phyloP scores from a whole-genome alignment of 2,888 invertebrate species.

The Trissonchulus latispiculum region DNA sequence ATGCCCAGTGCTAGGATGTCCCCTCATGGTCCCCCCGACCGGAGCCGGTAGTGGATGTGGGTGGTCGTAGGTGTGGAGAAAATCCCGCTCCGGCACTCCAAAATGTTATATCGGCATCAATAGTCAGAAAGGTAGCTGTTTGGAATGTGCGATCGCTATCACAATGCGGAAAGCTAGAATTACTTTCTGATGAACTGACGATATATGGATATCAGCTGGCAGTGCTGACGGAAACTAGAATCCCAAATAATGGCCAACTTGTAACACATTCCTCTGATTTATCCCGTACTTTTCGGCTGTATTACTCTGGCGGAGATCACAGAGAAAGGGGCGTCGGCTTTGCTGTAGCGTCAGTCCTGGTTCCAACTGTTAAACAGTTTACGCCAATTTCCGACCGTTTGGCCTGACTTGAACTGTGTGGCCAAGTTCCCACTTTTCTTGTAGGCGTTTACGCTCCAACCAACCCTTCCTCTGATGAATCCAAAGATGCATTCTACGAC shows the following conservation, averaged over 20 bases:
- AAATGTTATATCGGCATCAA: background rate
- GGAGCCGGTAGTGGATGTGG: background rate
- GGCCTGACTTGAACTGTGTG: too few species aligned
- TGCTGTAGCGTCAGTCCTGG: background rate
- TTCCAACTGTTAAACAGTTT: background rate
- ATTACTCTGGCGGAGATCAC: background rate
- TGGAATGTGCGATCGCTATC: background rate
- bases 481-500: too few species aligned
- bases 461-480: too few species aligned
- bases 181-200: background rate
- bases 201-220: background rate
- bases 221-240: background rate
- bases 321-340: background rate
- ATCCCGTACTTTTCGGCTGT: background rate
- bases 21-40: background rate
- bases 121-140: background rate
- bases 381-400: too few species aligned
- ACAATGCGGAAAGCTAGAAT: background rate
- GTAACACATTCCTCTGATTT: background rate
- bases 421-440: too few species aligned
- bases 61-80: background rate
- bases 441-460: too few species aligned
- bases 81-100: background rate
- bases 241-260: background rate
- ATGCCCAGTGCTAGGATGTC: background rate